Percentiles rank a stretch among this genome's conserved stretches.
phyloP scores from a whole-genome alignment of 2,113 vertebrate species.

The Hoplias malabaricus region DNA sequence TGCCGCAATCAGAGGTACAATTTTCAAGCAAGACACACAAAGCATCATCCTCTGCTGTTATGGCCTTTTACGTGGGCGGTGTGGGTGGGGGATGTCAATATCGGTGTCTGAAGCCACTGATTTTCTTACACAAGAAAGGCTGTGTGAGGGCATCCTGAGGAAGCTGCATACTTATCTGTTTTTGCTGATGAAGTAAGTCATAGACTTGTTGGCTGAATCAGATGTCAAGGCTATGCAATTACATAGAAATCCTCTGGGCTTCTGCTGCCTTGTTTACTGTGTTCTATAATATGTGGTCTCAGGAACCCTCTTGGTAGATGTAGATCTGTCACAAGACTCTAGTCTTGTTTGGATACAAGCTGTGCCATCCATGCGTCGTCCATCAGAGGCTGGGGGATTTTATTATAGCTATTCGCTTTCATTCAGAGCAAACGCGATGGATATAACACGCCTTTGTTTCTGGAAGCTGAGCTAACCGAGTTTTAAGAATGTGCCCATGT shows the following conservation, averaged over 20 bases:
- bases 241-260: not conserved
- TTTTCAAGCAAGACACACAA: slow-evolving; percentile 27
- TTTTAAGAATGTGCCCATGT: not conserved
- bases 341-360: not conserved
- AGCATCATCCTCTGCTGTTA: slow-evolving; percentile 3
- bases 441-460: not conserved
- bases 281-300: not conserved
- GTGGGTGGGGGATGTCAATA: slow-evolving; percentile 35
- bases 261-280: not conserved
- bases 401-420: not conserved
- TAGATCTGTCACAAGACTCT: not conserved
- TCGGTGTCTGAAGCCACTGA: not conserved
- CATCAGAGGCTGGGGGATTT: not conserved
- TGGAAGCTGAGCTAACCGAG: not conserved
- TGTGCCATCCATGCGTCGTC: not conserved
- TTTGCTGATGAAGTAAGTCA: not conserved
- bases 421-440: not conserved
- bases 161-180: not conserved
- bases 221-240: not conserved
- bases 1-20: slow-evolving; percentile 4
- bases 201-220: not conserved
- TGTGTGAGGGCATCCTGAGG: not conserved
- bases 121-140: not conserved
- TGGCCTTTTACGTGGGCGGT: not conserved
- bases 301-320: not conserved